Conservation (phyloP, 2,113 vertebrate species). For the Archocentrus centrarchus region DNA sequence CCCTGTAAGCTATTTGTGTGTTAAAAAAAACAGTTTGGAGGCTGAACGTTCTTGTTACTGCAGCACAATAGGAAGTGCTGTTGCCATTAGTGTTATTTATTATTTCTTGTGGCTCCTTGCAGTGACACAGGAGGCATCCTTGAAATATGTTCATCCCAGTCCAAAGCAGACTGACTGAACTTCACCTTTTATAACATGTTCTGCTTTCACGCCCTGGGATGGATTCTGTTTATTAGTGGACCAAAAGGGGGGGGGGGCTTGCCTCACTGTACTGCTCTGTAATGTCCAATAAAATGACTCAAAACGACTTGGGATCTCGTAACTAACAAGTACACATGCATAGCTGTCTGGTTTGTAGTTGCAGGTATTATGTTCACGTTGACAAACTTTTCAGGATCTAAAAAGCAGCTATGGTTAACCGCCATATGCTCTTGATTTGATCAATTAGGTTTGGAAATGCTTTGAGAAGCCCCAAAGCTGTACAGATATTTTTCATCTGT, state of each 20-base stretch:
- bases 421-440: constrained; percentile 11
- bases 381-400: constrained; percentile 24
- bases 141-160: constrained; percentile 30
- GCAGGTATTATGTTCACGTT: background rate
- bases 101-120: constrained; percentile 57
- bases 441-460: constrained; percentile 26
- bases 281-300: constrained; percentile 7
- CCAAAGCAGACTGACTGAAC: constrained; percentile 47
- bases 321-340: constrained; percentile 16
- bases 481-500: constrained; percentile 26
- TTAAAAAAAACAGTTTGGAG: background rate
- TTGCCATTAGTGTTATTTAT: constrained; percentile 56
- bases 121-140: constrained; percentile 46
- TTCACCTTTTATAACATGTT: constrained; percentile 41
- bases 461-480: background rate
- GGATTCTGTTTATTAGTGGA: background rate
- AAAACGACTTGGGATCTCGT: background rate
- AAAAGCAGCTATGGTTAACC: constrained; percentile 42
- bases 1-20: background rate
- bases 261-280: background rate
- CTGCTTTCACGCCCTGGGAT: background rate
- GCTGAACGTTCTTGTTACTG: constrained; percentile 1
- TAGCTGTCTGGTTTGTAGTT: constrained; percentile 18
- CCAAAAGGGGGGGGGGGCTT: background rate
- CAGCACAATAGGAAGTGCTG: constrained; percentile 56